phyloP scores from a whole-genome alignment of 1,140 invertebrate species.

The Belonocnema kinseyi region DNA sequence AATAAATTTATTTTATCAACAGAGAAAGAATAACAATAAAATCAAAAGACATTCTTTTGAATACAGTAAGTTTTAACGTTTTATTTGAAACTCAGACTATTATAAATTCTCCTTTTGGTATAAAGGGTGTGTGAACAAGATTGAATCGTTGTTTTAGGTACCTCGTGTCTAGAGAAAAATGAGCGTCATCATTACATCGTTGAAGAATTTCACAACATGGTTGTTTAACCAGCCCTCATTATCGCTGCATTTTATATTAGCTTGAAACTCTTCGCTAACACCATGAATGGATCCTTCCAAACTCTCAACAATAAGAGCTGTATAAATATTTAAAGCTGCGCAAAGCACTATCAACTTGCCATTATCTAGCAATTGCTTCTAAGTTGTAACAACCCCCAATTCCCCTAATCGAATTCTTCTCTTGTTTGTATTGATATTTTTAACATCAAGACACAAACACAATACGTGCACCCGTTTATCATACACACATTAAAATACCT shows the following conservation, averaged over 20 bases:
- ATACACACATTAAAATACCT: too few species aligned
- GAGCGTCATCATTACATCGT: constrained; percentile 37
- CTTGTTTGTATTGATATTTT: not conserved
- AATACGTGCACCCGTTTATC: too few species aligned
- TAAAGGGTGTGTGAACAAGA: too few species aligned
- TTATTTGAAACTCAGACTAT: too few species aligned
- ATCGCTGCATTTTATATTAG: constrained; percentile 65
- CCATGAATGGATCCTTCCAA: constrained; percentile 35
- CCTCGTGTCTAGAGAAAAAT: constrained; percentile 4
- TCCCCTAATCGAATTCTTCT: not conserved
- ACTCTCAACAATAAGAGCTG: constrained; percentile 6
- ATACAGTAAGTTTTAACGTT: too few species aligned
- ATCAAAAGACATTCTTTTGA: too few species aligned
- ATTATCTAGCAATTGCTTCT: constrained; percentile 13
- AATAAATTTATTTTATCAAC: too few species aligned
- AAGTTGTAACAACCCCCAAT: not conserved
- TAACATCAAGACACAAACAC: not conserved
- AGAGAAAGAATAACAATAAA: too few species aligned
- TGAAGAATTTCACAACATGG: constrained; percentile 43
- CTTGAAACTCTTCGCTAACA: constrained; percentile 39
- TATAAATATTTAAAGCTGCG: constrained; percentile 14
- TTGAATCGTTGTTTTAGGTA: not conserved
- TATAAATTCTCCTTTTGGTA: too few species aligned
- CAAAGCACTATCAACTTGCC: constrained; percentile 5
- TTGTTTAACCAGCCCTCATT: constrained; percentile 65